Base-by-base conservation (phyloP, 2,113 vertebrate species). In the Toxotes jaculatrix region DNA sequence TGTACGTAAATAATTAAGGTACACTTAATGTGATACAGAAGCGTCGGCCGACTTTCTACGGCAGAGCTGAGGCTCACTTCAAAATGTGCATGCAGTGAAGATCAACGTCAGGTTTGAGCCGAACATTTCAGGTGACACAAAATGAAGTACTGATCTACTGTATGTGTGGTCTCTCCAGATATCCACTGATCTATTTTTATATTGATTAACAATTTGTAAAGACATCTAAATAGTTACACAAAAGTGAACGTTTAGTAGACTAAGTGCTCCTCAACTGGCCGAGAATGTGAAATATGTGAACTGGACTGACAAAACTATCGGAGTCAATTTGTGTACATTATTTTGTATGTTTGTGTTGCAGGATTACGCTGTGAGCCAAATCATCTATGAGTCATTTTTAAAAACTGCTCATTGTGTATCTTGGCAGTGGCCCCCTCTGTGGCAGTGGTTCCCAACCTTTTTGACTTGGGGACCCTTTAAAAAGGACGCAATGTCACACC, bases 201-300 rank as follows among this genome's bases (percentile, higher is more conserved):
- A 76, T 14, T 27, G 51, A 74, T 68, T 3, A 61, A 59, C 47
- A 27, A 17, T 12, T 68, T 66, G 19, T 51, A 62, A 40, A 68
- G 31, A 76, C 40, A 13, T 31, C 31, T 14, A 66, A 56, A 47
- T 32, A 63, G 19, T 57, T 27, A 72, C 63, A 83, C 51, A 68
- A 56, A 74, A 21, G 72, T 68, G 13, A 78, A 75, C 51, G 49
- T 82, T 66, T 74, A 79, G n/a, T 34, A 51, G 34, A 65, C 21
- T 63, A 64, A 47, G 77, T 76, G 85, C 65, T 69, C 63, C 40
- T 49, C 49, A 27, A 64, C 55, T 82, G 34, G 7, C 38, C 9
- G 9, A 49, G 42, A 55, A 68, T 47, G 36, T 80, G 38, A 66
- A 77, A 61, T 5, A 23, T 27, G 8, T 55, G 42, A 61, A 67